Evolutionary conservation across 2,113 vertebrate species (phyloP), one percentile per base, ranked within the genome.

Genomic region (Aleadryas rufinucha): DNA sequence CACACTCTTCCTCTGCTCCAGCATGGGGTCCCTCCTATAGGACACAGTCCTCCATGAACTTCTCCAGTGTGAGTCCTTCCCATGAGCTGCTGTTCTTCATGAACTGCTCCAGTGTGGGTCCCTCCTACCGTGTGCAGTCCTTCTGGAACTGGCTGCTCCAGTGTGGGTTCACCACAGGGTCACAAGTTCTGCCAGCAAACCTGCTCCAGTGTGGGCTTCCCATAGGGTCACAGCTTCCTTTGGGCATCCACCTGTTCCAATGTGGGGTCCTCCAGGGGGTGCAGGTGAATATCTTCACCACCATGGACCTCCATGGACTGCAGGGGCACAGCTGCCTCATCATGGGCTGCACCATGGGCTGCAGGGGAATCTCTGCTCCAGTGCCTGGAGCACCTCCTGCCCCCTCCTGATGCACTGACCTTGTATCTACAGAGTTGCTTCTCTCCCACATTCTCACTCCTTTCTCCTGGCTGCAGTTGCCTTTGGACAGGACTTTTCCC

Each of bases 51-150:
- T 60, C 13, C 65, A 26, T 7, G 20, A 52, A 19, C 24, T 65
- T 79, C 33, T 79, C 28, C 24, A 65, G 6, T 0, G 1, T n/a
- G 20, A 39, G 16, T 57, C 28, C 39, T 79, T 79, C 21, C 59
- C n/a, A 9, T 8, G 21, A 37, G 28, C 33, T 44, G 2, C 24
- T 0, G 2, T 5, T 79, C 44, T n/a, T 59, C 33, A 26, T 7
- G 8, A 13, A 5, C 37, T 65, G 16, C 10, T 59, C 2, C 24
- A 52, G 37, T 0, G 6, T 39, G 20, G 19, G 21, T 71, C 37
- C 37, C 27, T 70, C n/a, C 41, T 24, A 7, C 19, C 18, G 39
- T 12, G n/a, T 39, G 18, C 59, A 39, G 23, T 28, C 23, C 33
- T 64, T 45, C 49, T 6, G 28, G 59, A 5, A 10, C 41, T 2